These are phyloP conservation scores for Scaptomyza pallida DNA, from an alignment of 1,140 invertebrate species.

Conservation along the genomic window DNA sequence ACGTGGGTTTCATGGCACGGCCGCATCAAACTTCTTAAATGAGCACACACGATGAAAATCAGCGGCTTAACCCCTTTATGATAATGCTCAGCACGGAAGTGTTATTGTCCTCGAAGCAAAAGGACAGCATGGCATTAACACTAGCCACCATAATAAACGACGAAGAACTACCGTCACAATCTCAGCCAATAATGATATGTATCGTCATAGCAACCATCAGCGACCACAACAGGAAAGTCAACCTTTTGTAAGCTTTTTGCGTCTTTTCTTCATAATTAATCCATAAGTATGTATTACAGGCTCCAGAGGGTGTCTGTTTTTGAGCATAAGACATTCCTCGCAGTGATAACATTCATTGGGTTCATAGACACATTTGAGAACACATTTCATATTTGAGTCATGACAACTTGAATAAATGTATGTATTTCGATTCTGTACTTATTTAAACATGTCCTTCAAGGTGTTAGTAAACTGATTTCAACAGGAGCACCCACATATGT, in stretches of 20 bases:
- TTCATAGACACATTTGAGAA: no score
- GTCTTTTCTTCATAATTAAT: conserved; percentile 43
- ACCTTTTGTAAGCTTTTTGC: conserved; percentile 21
- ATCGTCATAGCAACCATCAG: conserved; percentile 41
- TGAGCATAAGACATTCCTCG: no score
- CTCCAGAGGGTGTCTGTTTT: background rate
- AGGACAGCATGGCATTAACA: conserved; percentile 70
- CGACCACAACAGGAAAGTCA: conserved; percentile 30
- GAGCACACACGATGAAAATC: conserved; percentile 81
- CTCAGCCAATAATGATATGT: conserved; percentile 60
- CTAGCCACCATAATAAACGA: conserved; percentile 64
- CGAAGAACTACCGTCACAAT: conserved; percentile 39
- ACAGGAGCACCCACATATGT: background rate
- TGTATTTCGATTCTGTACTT: no score
- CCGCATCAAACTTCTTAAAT: conserved; percentile 72
- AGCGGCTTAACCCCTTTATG: conserved; percentile 83
- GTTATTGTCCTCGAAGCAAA: conserved; percentile 82
- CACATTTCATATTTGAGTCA: no score
- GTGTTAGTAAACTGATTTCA: background rate
- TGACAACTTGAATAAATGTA: no score
- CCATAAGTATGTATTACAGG: no score
- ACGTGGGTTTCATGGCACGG: conserved; percentile 23
- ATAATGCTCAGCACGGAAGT: conserved; percentile 80
- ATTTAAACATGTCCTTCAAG: background rate
- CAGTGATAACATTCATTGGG: no score